phyloP scores from a whole-genome alignment of 2,888 invertebrate species.

The Bhutanitis thaidina region DNA sequence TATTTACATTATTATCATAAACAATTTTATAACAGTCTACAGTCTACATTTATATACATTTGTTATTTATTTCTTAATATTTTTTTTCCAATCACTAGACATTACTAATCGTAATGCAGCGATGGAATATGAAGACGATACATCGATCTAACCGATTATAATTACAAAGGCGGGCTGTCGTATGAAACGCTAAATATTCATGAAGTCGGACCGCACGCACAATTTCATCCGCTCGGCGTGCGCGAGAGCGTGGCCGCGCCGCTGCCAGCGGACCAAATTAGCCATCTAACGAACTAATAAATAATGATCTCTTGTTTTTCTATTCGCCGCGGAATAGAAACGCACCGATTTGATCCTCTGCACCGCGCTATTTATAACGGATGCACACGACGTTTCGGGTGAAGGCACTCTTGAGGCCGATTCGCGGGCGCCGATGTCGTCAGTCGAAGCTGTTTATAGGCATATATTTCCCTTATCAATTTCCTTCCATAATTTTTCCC shows the following conservation, averaged over 20 bases:
- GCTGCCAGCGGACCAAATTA: constrained; percentile 77
- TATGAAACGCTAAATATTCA: constrained; percentile 28
- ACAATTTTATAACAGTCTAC: too few relatives aligned
- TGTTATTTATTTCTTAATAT: too few relatives aligned
- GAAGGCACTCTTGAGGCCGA: constrained; percentile 70
- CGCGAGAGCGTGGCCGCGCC: constrained; percentile 74
- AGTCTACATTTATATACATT: too few relatives aligned
- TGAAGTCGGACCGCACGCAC: constrained; percentile 50
- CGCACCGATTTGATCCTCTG: constrained; percentile 66
- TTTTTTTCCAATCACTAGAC: too few relatives aligned
- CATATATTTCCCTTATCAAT: too few relatives aligned
- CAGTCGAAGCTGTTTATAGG: constrained; percentile 20
- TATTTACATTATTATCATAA: too few relatives aligned
- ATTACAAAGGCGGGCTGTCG: constrained; percentile 9
- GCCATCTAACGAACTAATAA: constrained; percentile 78
- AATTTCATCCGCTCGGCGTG: constrained; percentile 61
- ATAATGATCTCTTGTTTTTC: constrained; percentile 80
- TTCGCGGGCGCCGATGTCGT: constrained; percentile 64
- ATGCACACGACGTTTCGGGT: constrained; percentile 75
- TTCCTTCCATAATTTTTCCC: too few relatives aligned
- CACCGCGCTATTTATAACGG: constrained; percentile 65
- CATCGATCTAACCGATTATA: neutral
- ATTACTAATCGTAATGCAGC: neutral
- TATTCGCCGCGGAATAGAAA: constrained; percentile 74
- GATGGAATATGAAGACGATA: neutral